A percentile compares a stretch with the other conserved stretches of the same genome.
Conservation (phyloP, 2,888 invertebrate species). For the Orthosia gothica region DNA sequence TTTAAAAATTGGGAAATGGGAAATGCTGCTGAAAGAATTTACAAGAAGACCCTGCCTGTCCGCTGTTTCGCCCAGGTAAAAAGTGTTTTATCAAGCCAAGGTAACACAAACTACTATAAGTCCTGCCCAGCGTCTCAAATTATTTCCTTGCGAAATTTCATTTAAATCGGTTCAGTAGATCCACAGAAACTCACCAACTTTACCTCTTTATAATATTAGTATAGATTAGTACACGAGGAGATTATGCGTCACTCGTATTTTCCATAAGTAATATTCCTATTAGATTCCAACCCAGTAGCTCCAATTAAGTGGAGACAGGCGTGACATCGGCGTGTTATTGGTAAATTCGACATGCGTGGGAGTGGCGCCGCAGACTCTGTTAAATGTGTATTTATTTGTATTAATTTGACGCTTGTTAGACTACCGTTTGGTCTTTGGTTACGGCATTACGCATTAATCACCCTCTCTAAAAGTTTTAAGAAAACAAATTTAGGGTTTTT, state of each 20-base stretch:
- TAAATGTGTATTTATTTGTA: conserved; percentile 49
- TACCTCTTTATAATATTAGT: no score
- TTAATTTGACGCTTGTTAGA: conserved; percentile 59
- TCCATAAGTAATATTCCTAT: neutral
- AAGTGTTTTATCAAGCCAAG: no score
- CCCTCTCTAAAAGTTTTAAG: neutral
- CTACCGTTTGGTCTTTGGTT: neutral
- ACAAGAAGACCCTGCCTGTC: no score
- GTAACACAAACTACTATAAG: no score
- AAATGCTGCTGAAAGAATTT: no score
- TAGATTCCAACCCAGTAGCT: conserved; percentile 36
- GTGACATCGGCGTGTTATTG: conserved; percentile 75
- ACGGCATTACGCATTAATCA: neutral
- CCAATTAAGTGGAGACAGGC: conserved; percentile 59
- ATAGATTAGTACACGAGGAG: neutral
- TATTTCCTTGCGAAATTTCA: no score
- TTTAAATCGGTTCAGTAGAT: no score
- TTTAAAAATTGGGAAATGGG: no score
- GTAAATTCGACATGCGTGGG: conserved; percentile 78
- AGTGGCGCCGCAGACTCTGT: conserved; percentile 54
- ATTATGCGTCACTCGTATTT: neutral
- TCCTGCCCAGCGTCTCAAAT: no score
- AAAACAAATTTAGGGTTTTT: no score
- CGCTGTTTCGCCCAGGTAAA: no score
- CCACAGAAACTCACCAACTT: no score